Percentiles rank a stretch among this genome's conserved stretches.
These are phyloP conservation scores for Gorsachius goisagi DNA, from an alignment of 2,113 vertebrate species.

Conservation along the genomic window DNA sequence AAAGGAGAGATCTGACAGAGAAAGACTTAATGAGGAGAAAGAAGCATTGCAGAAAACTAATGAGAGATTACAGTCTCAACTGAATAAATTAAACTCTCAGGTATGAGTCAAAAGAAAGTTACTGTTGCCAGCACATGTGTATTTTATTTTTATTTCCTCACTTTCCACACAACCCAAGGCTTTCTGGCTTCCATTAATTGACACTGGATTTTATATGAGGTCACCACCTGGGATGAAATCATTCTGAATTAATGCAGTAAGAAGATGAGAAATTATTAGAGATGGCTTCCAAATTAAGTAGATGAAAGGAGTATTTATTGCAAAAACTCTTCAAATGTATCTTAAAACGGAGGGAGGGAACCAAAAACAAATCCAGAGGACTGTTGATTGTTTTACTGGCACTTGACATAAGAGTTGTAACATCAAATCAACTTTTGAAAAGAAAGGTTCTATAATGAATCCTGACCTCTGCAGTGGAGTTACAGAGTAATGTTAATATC, in stretches of 20 bases:
- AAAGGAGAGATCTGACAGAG: slow-evolving; percentile 75
- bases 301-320: slow-evolving; percentile 24
- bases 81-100: slow-evolving; percentile 65
- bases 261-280: slow-evolving; percentile 34
- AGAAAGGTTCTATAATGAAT: slow-evolving; percentile 6
- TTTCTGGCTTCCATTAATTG: slow-evolving; percentile 59
- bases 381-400: slow-evolving; percentile 41
- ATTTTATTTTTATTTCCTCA: slow-evolving; percentile 53
- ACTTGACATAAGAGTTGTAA: slow-evolving; percentile 16
- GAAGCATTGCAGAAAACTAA: slow-evolving; percentile 67
- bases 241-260: slow-evolving; percentile 60
- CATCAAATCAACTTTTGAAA: slow-evolving; percentile 15
- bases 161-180: slow-evolving; percentile 11
- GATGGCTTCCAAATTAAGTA: slow-evolving; percentile 27
- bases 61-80: slow-evolving; percentile 49
- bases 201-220: slow-evolving; percentile 44
- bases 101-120: slow-evolving; percentile 55
- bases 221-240: slow-evolving; percentile 67
- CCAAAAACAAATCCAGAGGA: neutral
- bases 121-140: neutral
- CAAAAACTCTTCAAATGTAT: slow-evolving; percentile 3
- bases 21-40: slow-evolving; percentile 75
- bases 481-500: neutral
- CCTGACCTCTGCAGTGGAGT: neutral
- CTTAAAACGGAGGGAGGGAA: neutral